These are phyloP conservation scores for Antitype chi DNA, from an alignment of 2,888 invertebrate species.

Conservation along the genomic window DNA sequence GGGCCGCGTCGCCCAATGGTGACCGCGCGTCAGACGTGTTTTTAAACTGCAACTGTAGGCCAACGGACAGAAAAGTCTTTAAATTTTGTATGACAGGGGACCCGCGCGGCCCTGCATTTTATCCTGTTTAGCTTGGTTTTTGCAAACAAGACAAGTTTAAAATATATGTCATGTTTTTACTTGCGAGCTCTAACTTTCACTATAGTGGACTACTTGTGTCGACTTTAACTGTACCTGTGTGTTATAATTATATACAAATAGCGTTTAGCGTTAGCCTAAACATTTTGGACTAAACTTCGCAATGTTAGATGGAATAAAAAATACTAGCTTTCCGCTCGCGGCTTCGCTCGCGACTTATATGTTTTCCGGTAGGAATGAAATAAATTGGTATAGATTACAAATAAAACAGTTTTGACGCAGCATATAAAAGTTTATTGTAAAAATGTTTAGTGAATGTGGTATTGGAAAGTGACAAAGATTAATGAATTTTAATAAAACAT, in stretches of 20 bases:
- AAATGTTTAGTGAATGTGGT: no score
- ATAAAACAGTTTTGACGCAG: conserved; percentile 2
- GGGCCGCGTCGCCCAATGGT: conserved; percentile 30
- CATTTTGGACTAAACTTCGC: not conserved
- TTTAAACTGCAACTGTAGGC: conserved; percentile 28
- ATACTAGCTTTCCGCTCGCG: not conserved
- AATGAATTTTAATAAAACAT: conserved; percentile 3
- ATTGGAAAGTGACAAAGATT: no score
- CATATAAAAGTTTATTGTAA: conserved; percentile 13
- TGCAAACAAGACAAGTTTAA: not conserved
- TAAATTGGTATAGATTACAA: not conserved
- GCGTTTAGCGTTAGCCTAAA: conserved; percentile 1
- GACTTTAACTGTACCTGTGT: conserved; percentile 1
- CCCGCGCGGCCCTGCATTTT: conserved; percentile 23
- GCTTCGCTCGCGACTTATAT: not conserved
- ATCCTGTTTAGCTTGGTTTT: conserved; percentile 20
- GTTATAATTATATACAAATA: not conserved
- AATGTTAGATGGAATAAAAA: not conserved
- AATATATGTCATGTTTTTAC: not conserved
- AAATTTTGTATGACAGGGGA: conserved; percentile 17
- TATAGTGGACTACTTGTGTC: not conserved
- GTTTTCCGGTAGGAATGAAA: not conserved
- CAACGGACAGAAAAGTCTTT: conserved; percentile 19
- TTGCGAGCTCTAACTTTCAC: not conserved
- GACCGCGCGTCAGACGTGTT: conserved; percentile 35